Percentiles rank a stretch among this genome's conserved stretches.
Conservation (phyloP, 2,797 vertebrate genomes). For the Urosaurus nigricauda region DNA sequence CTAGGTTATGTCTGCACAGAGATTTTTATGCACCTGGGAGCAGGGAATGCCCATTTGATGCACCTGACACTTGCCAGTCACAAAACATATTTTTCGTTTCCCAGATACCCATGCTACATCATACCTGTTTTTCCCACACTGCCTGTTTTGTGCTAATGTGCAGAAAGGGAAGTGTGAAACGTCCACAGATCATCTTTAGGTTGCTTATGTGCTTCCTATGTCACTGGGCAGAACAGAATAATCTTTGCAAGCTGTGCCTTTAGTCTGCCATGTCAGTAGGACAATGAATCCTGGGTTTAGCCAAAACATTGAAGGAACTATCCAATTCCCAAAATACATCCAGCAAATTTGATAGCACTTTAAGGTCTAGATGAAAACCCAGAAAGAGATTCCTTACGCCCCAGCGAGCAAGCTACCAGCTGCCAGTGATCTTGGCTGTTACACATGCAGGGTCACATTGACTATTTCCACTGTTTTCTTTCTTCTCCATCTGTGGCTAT, state of each 20-base stretch:
- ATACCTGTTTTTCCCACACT: neutral
- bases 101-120: neutral
- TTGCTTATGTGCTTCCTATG: neutral
- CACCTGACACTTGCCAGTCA: neutral
- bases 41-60: neutral
- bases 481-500: neutral
- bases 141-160: neutral
- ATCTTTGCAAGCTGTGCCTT: neutral
- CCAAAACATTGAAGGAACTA: too few species aligned
- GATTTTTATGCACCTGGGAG: neutral
- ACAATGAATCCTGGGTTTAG: too few species aligned
- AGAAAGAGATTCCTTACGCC: too few species aligned
- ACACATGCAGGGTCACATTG: neutral
- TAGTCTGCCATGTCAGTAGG: too few species aligned
- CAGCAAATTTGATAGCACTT: too few species aligned
- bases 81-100: neutral
- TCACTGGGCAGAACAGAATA: neutral
- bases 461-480: neutral
- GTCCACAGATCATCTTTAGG: too few species aligned
- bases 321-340: too few species aligned
- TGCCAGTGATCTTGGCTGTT: too few species aligned
- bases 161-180: neutral
- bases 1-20: neutral
- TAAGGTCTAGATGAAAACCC: too few species aligned
- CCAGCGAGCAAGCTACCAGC: too few species aligned